Conservation (phyloP, 2,888 invertebrate genomes). For the Drosophila ustulata region DNA sequence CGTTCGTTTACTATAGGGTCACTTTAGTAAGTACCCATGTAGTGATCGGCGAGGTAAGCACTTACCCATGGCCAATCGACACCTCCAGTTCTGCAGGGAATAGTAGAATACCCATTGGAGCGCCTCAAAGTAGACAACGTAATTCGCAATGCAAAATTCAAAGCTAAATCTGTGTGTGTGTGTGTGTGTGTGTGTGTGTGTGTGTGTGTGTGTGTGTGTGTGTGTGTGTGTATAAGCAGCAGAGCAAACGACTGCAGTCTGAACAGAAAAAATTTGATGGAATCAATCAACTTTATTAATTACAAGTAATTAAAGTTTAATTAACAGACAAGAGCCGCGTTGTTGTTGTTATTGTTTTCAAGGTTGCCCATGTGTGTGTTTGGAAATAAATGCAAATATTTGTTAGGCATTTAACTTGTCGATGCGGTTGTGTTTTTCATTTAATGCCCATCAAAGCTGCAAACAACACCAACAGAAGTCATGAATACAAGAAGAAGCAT, state of each 20-base stretch:
- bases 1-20: too few relatives aligned
- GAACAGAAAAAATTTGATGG: conserved; percentile 30
- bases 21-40: too few relatives aligned
- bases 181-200: neutral
- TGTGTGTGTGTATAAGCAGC: conserved; percentile 14
- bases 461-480: conserved; percentile 32
- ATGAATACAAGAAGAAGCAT: conserved; percentile 22
- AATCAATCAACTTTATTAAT: conserved; percentile 74
- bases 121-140: conserved; percentile 34
- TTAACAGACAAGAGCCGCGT: conserved; percentile 54
- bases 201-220: conserved; percentile 1
- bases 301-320: conserved; percentile 75
- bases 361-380: conserved; percentile 57
- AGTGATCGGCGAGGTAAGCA: too few relatives aligned
- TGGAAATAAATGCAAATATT: conserved; percentile 65
- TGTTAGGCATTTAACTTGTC: conserved; percentile 65
- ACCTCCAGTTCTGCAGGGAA: too few relatives aligned
- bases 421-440: conserved; percentile 44
- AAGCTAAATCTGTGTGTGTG: neutral
- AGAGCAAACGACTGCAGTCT: neutral
- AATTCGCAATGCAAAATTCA: neutral
- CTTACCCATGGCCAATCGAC: too few relatives aligned
- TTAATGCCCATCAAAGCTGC: conserved; percentile 33
- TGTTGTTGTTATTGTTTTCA: conserved; percentile 47
- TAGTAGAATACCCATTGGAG: neutral